A percentile compares a stretch with the other conserved stretches of the same genome.
These are phyloP conservation scores for Raja brachyura DNA, from an alignment of 2,113 vertebrate species.

Conservation along the genomic window DNA sequence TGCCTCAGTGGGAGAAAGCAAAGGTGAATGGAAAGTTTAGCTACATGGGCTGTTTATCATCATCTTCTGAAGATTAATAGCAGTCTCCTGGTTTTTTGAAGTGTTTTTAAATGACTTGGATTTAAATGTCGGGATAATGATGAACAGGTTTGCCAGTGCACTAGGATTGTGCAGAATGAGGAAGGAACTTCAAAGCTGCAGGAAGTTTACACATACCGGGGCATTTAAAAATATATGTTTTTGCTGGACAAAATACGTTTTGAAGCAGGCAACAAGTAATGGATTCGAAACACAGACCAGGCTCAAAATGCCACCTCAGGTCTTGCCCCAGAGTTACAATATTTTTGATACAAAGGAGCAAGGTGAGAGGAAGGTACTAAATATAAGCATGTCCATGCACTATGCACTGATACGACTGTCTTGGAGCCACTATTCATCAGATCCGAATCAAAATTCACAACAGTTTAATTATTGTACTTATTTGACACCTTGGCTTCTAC, in stretches of 20 bases:
- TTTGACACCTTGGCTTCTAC: background rate
- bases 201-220: too few species aligned
- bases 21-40: too few species aligned
- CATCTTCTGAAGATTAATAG: too few species aligned
- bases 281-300: background rate
- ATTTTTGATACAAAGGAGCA: background rate
- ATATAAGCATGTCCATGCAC: background rate
- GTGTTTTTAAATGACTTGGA: too few species aligned
- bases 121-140: too few species aligned
- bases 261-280: background rate
- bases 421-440: background rate
- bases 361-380: background rate
- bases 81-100: too few species aligned
- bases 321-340: background rate
- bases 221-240: too few species aligned
- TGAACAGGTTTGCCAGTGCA: too few species aligned
- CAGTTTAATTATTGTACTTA: background rate
- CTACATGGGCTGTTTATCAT: too few species aligned
- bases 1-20: too few species aligned
- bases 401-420: background rate
- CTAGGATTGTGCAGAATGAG: too few species aligned
- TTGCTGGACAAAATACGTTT: background rate
- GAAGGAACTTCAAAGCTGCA: too few species aligned
- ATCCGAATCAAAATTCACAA: background rate
- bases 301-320: background rate